Evolutionary conservation across 2,888 invertebrate genomes (phyloP), one percentile per base, ranked within the genome.

Genomic region (Hypomecis atomaria): DNA sequence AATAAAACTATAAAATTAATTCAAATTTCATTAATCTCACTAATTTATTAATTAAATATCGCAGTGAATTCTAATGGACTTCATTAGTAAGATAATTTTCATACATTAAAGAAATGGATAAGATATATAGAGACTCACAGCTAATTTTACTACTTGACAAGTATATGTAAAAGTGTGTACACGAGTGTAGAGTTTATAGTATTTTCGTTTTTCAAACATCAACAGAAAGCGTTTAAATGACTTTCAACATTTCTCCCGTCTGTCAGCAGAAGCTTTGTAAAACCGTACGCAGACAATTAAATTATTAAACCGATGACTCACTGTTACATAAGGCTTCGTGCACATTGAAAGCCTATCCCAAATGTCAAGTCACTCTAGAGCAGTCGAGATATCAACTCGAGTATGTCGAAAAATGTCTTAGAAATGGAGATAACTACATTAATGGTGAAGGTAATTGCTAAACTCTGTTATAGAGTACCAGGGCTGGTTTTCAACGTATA

Each of bases 221-320:
- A 74, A 70, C 69, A 74, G 83, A 84, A 82, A 84, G 84, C 74
- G 75, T 81, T 77, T 81, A 84, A 85, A 84, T 76, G 73, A 55
- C 70, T 71, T 73, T 59, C 64, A 72, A 70, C 64, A 65, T 73
- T 74, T 76, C 73, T 77, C 74, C 69, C 71, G 72, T 69, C 67
- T 67, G 64, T 68, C 72, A 70, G 67, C 75, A 62, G 54, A 45
- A 57, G 54, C 45, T 62, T 65, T 69, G 55, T 67, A 65, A 59
- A 36, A 52, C 43, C 47, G 53, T 66, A 65, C 62, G 69, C 67
- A 62, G 66, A 66, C 43, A 69, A 71, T 70, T 57, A 62, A 63
- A 65, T 65, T 60, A 71, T 72, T 65, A 68, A 71, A 66, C 59
- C 58, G 64, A 70, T 76, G 75, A 78, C 63, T 78, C 77, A 78